A percentile compares a stretch with the other conserved stretches of the same genome.
These are phyloP conservation scores for Hartigia nigra DNA, from an alignment of 2,888 invertebrate species.

Conservation along the genomic window DNA sequence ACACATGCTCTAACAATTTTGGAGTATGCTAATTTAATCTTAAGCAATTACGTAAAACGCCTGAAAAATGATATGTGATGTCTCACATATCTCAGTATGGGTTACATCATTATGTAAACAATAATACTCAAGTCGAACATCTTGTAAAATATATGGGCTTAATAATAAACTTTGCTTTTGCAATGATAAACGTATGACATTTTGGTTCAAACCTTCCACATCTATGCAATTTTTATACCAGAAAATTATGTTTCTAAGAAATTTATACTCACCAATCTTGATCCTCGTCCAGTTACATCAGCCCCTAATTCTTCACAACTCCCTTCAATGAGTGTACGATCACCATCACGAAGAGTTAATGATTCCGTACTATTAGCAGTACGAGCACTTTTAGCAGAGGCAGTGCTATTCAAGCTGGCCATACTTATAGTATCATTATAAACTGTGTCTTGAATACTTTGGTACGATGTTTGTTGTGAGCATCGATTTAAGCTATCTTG, in stretches of 20 bases:
- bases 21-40: neutral
- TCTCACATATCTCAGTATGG: neutral
- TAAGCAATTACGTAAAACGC: neutral
- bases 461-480: slow-evolving; percentile 49
- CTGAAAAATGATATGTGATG: neutral
- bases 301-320: slow-evolving; percentile 43
- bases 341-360: slow-evolving; percentile 37
- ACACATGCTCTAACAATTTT: neutral
- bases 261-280: slow-evolving; percentile 37
- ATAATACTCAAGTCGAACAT: neutral
- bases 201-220: neutral
- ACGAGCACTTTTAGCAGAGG: slow-evolving; percentile 29
- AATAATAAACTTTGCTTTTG: neutral
- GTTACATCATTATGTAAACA: neutral
- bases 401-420: slow-evolving; percentile 30
- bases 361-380: slow-evolving; percentile 31
- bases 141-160: neutral
- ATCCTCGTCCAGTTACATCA: slow-evolving; percentile 24
- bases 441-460: slow-evolving; percentile 44
- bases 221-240: neutral
- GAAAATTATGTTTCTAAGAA: neutral
- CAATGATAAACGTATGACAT: neutral
- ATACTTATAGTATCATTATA: slow-evolving; percentile 45
- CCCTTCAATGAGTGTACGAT: slow-evolving; percentile 45
- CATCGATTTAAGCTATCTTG: slow-evolving; percentile 38